Evolutionary conservation across 2,888 invertebrate species (phyloP).

Genomic region (Alviniconcha strummeri): DNA sequence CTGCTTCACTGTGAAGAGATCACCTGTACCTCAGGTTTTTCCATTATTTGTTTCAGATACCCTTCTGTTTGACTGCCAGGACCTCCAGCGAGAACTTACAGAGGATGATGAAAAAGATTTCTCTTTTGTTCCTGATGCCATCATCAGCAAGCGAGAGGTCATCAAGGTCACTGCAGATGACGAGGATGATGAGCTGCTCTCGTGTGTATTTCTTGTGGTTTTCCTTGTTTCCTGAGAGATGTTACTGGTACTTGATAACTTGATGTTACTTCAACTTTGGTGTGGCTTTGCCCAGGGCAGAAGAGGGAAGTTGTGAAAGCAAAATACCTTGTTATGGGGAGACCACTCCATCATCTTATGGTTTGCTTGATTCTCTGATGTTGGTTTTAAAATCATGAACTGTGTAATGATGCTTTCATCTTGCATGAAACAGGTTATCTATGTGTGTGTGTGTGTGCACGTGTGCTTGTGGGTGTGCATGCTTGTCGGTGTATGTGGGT

Average conservation of each 20-base stretch:
- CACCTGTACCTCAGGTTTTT: background rate
- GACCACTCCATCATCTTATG: no score
- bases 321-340: no score
- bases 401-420: no score
- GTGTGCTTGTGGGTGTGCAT: background rate
- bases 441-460: background rate
- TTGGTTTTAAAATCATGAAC: no score
- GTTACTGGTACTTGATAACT: no score
- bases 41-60: conserved; percentile 29
- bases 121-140: conserved; percentile 42
- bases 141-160: conserved; percentile 36
- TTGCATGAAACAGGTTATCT: background rate
- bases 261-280: no score
- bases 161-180: conserved; percentile 31
- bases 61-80: conserved; percentile 58
- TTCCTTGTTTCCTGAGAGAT: no score
- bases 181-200: conserved; percentile 50
- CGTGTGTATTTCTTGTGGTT: conserved; percentile 22
- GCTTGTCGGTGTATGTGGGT: background rate
- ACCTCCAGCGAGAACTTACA: conserved; percentile 53
- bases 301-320: no score
- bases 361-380: no score
- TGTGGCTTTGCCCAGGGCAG: background rate
- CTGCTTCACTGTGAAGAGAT: no score
- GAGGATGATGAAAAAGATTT: conserved; percentile 52